phyloP scores from a whole-genome alignment of 2,797 vertebrate species.

The Semaprochilodus insignis region DNA sequence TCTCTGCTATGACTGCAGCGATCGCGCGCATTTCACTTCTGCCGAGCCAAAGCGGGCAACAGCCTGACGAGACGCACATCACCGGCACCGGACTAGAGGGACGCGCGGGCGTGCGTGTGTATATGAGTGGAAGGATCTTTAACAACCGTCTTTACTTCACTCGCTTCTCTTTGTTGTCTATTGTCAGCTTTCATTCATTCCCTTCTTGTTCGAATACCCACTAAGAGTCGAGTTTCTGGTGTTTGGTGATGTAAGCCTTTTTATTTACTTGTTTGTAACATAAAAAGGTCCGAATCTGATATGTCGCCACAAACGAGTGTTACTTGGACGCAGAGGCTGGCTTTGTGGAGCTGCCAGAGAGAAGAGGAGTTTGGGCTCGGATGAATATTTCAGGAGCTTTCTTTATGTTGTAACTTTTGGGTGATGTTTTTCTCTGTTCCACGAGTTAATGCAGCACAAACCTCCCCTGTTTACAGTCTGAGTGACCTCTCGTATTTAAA shows the following conservation, averaged over 20 bases:
- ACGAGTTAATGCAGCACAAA: conserved; percentile 60
- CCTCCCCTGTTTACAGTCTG: conserved; percentile 53
- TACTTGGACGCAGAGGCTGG: neutral
- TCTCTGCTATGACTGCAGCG: conserved; percentile 79
- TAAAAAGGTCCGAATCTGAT: too few relatives aligned
- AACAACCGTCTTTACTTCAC: too few relatives aligned
- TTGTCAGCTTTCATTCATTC: too few relatives aligned
- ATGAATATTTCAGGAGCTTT: conserved; percentile 65
- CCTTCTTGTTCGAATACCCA: too few relatives aligned
- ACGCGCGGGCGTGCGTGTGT: too few relatives aligned
- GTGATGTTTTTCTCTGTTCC: conserved; percentile 61
- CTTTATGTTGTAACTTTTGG: conserved; percentile 55
- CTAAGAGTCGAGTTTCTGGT: too few relatives aligned
- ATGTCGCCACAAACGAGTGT: conserved; percentile 49
- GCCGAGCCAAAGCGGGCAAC: neutral
- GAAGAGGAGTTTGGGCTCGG: conserved; percentile 10
- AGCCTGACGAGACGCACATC: neutral
- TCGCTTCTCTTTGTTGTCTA: too few relatives aligned
- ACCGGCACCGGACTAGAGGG: too few relatives aligned
- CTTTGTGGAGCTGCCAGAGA: conserved; percentile 15
- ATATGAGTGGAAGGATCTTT: too few relatives aligned
- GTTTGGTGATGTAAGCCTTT: neutral
- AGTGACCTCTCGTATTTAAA: conserved; percentile 65
- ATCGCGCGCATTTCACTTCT: conserved; percentile 64
- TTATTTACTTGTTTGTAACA: too few relatives aligned